Percentiles rank a stretch among this genome's conserved stretches.
Conservation (phyloP, 2,888 invertebrate species). For the Pammene fasciana region DNA sequence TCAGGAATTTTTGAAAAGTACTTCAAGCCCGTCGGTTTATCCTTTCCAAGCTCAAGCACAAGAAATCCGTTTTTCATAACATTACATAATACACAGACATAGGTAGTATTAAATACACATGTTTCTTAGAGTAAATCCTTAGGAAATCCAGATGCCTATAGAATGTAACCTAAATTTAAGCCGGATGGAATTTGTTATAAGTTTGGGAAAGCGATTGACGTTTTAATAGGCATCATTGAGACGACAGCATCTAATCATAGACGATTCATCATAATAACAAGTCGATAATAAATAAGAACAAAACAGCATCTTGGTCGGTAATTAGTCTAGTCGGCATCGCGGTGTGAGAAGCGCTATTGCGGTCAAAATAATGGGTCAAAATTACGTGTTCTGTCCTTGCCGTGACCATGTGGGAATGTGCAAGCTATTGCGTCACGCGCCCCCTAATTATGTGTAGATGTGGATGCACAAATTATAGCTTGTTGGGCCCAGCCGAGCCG, state of each 20-base stretch:
- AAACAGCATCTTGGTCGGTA: slow-evolving; percentile 32
- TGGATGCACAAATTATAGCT: slow-evolving; percentile 80
- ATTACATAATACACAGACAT: too few relatives aligned
- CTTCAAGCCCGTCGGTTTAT: too few relatives aligned
- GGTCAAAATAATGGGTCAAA: slow-evolving; percentile 78
- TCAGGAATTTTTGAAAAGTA: too few relatives aligned
- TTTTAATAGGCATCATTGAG: slow-evolving; percentile 15
- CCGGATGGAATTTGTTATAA: background rate
- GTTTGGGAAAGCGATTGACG: slow-evolving; percentile 16
- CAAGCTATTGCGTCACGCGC: slow-evolving; percentile 74
- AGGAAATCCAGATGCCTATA: too few relatives aligned
- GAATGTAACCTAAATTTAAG: background rate
- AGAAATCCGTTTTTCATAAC: too few relatives aligned
- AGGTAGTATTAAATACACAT: too few relatives aligned
- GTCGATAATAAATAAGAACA: slow-evolving; percentile 36
- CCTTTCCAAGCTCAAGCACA: too few relatives aligned
- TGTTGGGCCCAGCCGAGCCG: slow-evolving; percentile 53
- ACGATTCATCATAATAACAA: slow-evolving; percentile 35
- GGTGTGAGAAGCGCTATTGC: slow-evolving; percentile 68
- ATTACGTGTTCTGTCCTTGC: slow-evolving; percentile 77
- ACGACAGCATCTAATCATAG: slow-evolving; percentile 36
- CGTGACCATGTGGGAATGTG: slow-evolving; percentile 72
- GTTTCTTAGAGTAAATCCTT: too few relatives aligned
- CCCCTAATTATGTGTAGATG: slow-evolving; percentile 75
- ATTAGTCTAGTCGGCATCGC: slow-evolving; percentile 42